phyloP scores from a whole-genome alignment of 2,888 invertebrate species.

The Beris morrisii region DNA sequence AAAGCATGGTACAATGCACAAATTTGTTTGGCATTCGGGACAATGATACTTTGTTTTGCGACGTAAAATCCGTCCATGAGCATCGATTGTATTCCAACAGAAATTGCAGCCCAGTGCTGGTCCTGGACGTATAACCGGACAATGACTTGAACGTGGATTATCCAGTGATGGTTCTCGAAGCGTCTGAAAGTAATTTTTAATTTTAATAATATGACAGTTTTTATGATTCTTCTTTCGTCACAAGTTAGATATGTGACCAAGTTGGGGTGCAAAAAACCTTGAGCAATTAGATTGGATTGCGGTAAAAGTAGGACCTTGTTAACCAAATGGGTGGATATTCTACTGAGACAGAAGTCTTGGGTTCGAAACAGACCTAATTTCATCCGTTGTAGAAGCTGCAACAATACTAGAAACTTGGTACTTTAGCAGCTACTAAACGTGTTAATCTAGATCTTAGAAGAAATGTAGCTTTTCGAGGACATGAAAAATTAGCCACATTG shows the following conservation, averaged over 20 bases:
- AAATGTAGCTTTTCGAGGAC: too few species aligned
- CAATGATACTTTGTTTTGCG: conserved; percentile 89
- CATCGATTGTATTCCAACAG: conserved; percentile 89
- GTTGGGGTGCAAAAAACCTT: neutral
- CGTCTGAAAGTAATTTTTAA: conserved; percentile 50
- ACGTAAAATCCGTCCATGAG: conserved; percentile 76
- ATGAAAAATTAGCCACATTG: too few species aligned
- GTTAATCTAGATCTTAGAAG: too few species aligned
- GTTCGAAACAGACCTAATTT: too few species aligned
- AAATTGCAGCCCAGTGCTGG: conserved; percentile 86
- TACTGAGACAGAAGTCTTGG: too few species aligned
- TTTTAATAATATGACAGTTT: neutral
- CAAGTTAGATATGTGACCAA: too few species aligned
- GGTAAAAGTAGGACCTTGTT: neutral
- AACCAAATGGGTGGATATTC: neutral
- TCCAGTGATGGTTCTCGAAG: conserved; percentile 55
- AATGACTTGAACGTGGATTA: conserved; percentile 71
- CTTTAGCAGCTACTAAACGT: too few species aligned
- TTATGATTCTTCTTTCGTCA: neutral
- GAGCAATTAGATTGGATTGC: neutral
- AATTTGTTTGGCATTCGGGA: conserved; percentile 85
- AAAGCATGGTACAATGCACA: conserved; percentile 88
- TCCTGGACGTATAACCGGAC: conserved; percentile 79
- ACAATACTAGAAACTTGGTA: too few species aligned
- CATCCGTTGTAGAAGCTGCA: too few species aligned